These are phyloP conservation scores for Lerema accius DNA, from an alignment of 1,140 invertebrate species.

Conservation along the genomic window DNA sequence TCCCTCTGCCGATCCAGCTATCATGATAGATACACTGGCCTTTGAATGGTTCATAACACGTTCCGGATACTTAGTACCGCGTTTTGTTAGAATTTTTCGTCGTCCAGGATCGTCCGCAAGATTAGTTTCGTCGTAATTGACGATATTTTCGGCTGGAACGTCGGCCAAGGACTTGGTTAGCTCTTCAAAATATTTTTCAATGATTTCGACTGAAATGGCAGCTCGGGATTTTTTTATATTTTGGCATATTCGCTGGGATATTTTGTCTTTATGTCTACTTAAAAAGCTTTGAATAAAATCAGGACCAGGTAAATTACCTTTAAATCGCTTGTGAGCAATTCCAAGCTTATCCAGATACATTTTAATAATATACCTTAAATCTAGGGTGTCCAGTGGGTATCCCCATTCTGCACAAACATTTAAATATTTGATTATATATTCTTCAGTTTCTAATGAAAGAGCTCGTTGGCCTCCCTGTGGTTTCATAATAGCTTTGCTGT, in stretches of 20 bases:
- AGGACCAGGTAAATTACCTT: slow-evolving; percentile 50
- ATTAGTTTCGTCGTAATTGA: slow-evolving; percentile 35
- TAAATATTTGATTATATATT: slow-evolving; percentile 36
- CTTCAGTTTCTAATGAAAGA: slow-evolving; percentile 29
- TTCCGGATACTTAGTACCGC: slow-evolving; percentile 32
- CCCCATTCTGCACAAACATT: slow-evolving; percentile 52
- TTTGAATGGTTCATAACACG: slow-evolving; percentile 27
- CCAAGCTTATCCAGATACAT: slow-evolving; percentile 46
- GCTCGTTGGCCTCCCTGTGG: slow-evolving; percentile 36
- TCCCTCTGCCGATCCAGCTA: slow-evolving; percentile 11
- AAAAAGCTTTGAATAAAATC: slow-evolving; percentile 47
- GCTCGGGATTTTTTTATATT: slow-evolving; percentile 58
- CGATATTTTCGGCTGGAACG: slow-evolving; percentile 14
- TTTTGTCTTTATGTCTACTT: slow-evolving; percentile 47
- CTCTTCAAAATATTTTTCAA: slow-evolving; percentile 42
- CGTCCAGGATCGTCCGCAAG: slow-evolving; percentile 25
- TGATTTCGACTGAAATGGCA: slow-evolving; percentile 34
- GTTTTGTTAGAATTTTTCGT: slow-evolving; percentile 26
- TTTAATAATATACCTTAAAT: slow-evolving; percentile 48
- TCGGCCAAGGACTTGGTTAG: slow-evolving; percentile 3
- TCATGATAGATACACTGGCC: slow-evolving; percentile 28
- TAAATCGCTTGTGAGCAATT: slow-evolving; percentile 40
- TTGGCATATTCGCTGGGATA: slow-evolving; percentile 47
- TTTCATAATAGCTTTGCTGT: slow-evolving; percentile 21
- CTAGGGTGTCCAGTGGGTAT: slow-evolving; percentile 44